Evolutionary conservation across 2,888 invertebrate species (phyloP).

Genomic region (Drosophila anomelani): DNA sequence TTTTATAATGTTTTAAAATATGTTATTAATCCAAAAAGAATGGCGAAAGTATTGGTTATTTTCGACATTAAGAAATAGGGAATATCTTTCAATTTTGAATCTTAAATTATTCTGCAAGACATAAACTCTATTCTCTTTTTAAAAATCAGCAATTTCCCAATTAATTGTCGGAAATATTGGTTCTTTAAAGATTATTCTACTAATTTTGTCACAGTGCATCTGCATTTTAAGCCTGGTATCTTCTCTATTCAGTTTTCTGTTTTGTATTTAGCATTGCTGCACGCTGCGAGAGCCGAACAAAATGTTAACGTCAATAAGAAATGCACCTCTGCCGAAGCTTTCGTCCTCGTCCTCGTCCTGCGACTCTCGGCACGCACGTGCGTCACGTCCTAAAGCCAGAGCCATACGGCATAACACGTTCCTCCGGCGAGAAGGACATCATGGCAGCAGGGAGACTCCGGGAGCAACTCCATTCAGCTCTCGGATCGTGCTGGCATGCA

Average conservation of each 20-base stretch:
- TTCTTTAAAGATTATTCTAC: too few species aligned
- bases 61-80: too few species aligned
- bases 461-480: constrained; percentile 22
- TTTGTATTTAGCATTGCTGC: constrained; percentile 43
- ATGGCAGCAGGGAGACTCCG: neutral
- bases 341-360: constrained; percentile 29
- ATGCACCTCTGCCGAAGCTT: constrained; percentile 52
- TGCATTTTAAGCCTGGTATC: constrained; percentile 32
- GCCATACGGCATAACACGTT: constrained; percentile 30
- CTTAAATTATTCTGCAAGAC: neutral
- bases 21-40: too few species aligned
- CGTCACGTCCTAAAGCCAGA: constrained; percentile 59
- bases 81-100: neutral
- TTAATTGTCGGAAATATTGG: too few species aligned
- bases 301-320: constrained; percentile 74
- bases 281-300: constrained; percentile 51
- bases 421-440: constrained; percentile 8
- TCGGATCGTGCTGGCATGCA: constrained; percentile 54
- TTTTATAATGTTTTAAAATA: too few species aligned
- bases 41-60: too few species aligned
- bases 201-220: constrained; percentile 19
- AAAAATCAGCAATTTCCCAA: too few species aligned
- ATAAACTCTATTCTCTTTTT: too few species aligned
- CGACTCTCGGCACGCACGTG: constrained; percentile 64
- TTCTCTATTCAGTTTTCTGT: constrained; percentile 35